Percentiles rank a stretch among this genome's conserved stretches.
Conservation (phyloP, 2,797 vertebrate genomes). For the Hapalemur alaotrensis region DNA sequence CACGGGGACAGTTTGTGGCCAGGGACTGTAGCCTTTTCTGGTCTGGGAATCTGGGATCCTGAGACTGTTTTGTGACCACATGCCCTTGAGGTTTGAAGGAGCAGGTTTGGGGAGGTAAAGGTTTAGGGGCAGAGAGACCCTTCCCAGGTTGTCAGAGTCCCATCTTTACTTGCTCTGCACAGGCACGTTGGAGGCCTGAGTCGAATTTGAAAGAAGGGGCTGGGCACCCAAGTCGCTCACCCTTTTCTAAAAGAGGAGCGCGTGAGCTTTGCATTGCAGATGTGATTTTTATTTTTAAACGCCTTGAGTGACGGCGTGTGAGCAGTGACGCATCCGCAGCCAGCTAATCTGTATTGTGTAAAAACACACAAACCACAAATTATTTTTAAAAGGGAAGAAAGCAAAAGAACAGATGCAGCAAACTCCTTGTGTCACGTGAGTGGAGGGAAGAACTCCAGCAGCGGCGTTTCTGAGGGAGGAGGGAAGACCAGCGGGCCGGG, state of each 20-base stretch:
- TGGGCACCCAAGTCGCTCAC: background rate
- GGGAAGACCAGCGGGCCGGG: background rate
- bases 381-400: slow-evolving; percentile 72
- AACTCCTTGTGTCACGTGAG: background rate
- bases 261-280: slow-evolving; percentile 57
- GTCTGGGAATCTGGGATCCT: background rate
- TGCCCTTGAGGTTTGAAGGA: background rate
- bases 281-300: slow-evolving; percentile 69
- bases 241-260: background rate
- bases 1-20: background rate
- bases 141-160: background rate
- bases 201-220: background rate
- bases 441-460: background rate
- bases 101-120: background rate
- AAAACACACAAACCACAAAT: slow-evolving; percentile 75
- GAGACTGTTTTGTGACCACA: background rate
- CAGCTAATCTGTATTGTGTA: slow-evolving; percentile 67
- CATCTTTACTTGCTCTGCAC: background rate
- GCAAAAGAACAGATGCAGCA: slow-evolving; percentile 49
- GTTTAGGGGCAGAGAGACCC: background rate
- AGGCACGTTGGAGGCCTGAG: background rate
- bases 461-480: background rate
- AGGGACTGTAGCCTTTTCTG: background rate
- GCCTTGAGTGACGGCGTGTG: background rate
- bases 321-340: slow-evolving; percentile 45